Evolutionary conservation across 2,797 vertebrate species (phyloP).

Genomic region (Anguilla pacifica): DNA sequence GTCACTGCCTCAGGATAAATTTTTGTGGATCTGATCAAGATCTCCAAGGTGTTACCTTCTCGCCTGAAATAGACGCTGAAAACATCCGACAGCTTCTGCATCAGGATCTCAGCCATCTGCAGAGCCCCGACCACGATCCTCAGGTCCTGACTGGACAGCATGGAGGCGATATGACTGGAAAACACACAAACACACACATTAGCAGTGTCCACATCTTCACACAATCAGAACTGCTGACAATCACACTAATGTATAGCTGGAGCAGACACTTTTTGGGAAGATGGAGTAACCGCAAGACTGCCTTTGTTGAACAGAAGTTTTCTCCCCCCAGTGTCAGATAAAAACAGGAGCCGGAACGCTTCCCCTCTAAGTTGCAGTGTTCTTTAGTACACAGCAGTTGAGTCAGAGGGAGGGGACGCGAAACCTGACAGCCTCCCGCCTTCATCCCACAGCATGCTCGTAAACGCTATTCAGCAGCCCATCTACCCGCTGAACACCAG

Average conservation of each 20-base stretch:
- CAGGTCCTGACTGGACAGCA: conserved; percentile 99
- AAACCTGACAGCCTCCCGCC: not conserved
- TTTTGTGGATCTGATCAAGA: not conserved
- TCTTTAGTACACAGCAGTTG: not conserved
- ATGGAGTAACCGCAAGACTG: not conserved
- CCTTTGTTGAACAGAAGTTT: not conserved
- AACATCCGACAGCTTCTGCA: conserved; percentile 98
- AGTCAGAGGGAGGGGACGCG: not conserved
- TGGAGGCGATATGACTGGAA: conserved; percentile 98
- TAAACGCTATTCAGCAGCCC: not conserved
- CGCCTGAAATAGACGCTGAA: conserved; percentile 99
- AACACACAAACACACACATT: conserved; percentile 37
- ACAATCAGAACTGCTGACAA: not conserved
- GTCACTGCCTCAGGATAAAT: not conserved
- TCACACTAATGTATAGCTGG: not conserved
- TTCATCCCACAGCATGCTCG: not conserved
- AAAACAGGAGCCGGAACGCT: not conserved
- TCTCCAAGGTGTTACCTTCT: conserved; percentile 83
- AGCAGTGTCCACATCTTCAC: not conserved
- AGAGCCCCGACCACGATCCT: conserved; percentile 99
- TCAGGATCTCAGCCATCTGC: conserved; percentile 99
- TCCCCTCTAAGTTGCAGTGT: not conserved
- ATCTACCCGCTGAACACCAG: not conserved
- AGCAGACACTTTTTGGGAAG: not conserved
- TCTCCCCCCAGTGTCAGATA: not conserved